A percentile compares a stretch with the other conserved stretches of the same genome.
Conservation (phyloP, 1,140 invertebrate genomes). For the Stegodyphus dumicola region DNA sequence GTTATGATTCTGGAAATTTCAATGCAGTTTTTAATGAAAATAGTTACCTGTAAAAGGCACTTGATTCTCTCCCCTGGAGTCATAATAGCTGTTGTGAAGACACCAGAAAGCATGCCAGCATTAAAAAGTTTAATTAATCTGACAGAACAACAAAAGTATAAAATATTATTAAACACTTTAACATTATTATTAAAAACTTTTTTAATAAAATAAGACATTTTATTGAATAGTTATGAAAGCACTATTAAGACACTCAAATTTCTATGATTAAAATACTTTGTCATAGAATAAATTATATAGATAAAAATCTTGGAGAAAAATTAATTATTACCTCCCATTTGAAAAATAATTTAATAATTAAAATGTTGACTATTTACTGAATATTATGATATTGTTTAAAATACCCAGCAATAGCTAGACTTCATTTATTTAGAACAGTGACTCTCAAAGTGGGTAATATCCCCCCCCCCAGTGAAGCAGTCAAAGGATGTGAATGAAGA, state of each 20-base stretch:
- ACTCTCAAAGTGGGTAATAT: too few relatives aligned
- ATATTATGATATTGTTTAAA: too few relatives aligned
- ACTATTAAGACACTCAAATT: not conserved
- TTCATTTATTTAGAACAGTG: too few relatives aligned
- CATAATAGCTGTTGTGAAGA: constrained; percentile 96
- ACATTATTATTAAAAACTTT: not conserved
- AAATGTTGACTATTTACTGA: too few relatives aligned
- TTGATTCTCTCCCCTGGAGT: constrained; percentile 98
- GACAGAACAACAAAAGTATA: constrained; percentile 57
- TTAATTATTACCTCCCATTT: too few relatives aligned
- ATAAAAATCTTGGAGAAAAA: too few relatives aligned
- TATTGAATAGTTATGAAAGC: not conserved
- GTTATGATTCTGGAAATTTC: too few relatives aligned
- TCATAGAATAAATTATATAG: too few relatives aligned
- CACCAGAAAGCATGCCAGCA: constrained; percentile 86
- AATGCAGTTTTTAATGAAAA: not conserved
- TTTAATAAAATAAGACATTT: not conserved
- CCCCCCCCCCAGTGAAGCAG: too few relatives aligned
- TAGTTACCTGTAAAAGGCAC: constrained; percentile 87
- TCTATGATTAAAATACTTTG: not conserved
- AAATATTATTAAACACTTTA: not conserved
- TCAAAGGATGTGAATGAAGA: too few relatives aligned
- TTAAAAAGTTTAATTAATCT: constrained; percentile 81
- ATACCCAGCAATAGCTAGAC: too few relatives aligned
- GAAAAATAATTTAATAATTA: too few relatives aligned